Conservation (phyloP, 2,888 invertebrate genomes). For the Habroteleia sp. region DNA sequence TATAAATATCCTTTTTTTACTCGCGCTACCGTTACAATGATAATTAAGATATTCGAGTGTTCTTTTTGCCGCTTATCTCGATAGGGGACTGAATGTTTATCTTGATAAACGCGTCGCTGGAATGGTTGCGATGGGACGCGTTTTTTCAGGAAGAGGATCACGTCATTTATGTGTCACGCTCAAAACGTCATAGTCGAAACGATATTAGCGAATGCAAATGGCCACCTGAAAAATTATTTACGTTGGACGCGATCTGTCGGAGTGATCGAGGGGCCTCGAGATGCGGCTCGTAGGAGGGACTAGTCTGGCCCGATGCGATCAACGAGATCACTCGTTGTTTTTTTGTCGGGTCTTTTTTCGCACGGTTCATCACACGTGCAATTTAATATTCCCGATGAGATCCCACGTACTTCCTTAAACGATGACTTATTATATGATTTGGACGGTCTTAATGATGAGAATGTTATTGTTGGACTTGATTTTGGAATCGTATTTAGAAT, state of each 20-base stretch:
- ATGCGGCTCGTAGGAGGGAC: slow-evolving; percentile 50
- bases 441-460: slow-evolving; percentile 14
- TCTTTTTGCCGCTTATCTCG: slow-evolving; percentile 24
- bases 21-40: slow-evolving; percentile 40
- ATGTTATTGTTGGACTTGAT: slow-evolving; percentile 15
- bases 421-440: slow-evolving; percentile 22
- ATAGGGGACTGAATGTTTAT: slow-evolving; percentile 23
- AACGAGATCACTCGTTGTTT: slow-evolving; percentile 11
- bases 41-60: slow-evolving; percentile 32
- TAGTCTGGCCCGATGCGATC: slow-evolving; percentile 28
- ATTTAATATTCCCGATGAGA: slow-evolving; percentile 39
- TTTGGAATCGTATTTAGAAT: not conserved
- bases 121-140: slow-evolving; percentile 8
- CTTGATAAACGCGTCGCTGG: slow-evolving; percentile 21
- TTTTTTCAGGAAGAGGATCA: slow-evolving; percentile 49
- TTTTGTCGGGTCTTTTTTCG: slow-evolving; percentile 25
- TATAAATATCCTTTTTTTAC: slow-evolving; percentile 39
- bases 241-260: slow-evolving; percentile 32
- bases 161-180: slow-evolving; percentile 51
- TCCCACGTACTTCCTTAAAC: slow-evolving; percentile 42
- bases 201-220: slow-evolving; percentile 56
- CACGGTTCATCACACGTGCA: slow-evolving; percentile 42
- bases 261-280: slow-evolving; percentile 40
- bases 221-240: slow-evolving; percentile 50
- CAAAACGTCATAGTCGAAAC: slow-evolving; percentile 22